A percentile compares a stretch with the other conserved stretches of the same genome.
Conservation (phyloP, 2,113 vertebrate genomes). For the Ptychochromis oligacanthus region DNA sequence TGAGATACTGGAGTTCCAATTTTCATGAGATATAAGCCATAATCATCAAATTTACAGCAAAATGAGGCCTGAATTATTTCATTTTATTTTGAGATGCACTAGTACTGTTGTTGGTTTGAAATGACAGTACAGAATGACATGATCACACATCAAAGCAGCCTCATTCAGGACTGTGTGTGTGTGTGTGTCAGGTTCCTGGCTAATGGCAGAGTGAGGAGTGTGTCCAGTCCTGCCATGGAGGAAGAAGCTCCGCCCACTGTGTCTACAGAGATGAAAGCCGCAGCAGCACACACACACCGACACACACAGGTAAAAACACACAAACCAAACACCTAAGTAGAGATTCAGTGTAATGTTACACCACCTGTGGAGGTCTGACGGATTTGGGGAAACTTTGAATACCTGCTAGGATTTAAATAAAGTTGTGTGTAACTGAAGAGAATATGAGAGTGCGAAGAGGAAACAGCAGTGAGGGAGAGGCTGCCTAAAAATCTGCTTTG, state of each 20-base stretch:
- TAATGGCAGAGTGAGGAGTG: conserved; percentile 62
- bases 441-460: too few species aligned
- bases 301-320: conserved; percentile 39
- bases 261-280: conserved; percentile 42
- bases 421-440: background rate
- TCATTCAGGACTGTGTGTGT: conserved; percentile 5
- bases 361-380: background rate
- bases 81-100: background rate
- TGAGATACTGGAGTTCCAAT: too few species aligned
- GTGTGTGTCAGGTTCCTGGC: conserved; percentile 54
- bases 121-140: background rate
- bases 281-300: conserved; percentile 34
- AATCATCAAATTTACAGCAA: too few species aligned
- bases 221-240: conserved; percentile 60
- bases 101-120: too few species aligned
- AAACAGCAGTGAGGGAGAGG: background rate
- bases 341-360: background rate
- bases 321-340: background rate
- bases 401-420: background rate
- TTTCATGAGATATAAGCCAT: too few species aligned
- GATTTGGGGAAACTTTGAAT: background rate
- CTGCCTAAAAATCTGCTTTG: background rate
- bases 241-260: conserved; percentile 58
- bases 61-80: too few species aligned
- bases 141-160: background rate